Base-by-base conservation (phyloP, 2,888 invertebrate species). In the Philereme vetulata region DNA sequence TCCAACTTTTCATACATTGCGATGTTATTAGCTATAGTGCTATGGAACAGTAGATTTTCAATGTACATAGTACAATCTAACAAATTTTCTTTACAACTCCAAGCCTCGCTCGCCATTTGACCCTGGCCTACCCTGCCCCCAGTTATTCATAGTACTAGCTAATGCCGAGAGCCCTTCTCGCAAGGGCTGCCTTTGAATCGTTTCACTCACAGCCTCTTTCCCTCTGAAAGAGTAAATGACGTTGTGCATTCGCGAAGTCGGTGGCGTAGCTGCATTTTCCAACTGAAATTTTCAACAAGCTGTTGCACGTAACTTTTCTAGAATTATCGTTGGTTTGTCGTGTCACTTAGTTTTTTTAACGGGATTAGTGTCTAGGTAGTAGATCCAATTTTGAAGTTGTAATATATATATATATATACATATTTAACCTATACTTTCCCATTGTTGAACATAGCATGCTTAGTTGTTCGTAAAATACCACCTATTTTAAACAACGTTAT, bases 161-260 rank as follows among this genome's bases (percentile, higher is more conserved):
- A 77, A 80, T 77, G 75, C 71, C 56, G 64, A 76, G 81, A 74
- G 81, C 75, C 65, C 77, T 76, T 60, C 64, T 66, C 69, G 60
- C 66, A 67, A 74, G 69, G 61, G 70, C 56, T 59, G 69, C 75
- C 70, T 77, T 78, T 77, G 68, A 63, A 62, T 57, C 58, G 51
- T 45, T 64, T 61, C 63, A 57, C 62, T 65, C 52, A 36, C 52
- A 54, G 62, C 56, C 58, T 60, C 68, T 66, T 51, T 44, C 56
- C 62, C 40, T 21, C 44, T 45, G 61, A 51, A 62, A 60, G 54
- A 62, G 44, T 60, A 56, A 67, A 62, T 58, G 58, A 57, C 54
- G 56, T 50, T 56, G 59, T 56, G 56, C 57, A 64, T 53, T 66
- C 60, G 51, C 46, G 49, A 47, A 60, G 56, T 33, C 47, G 43